Base-by-base conservation (phyloP, 2,113 vertebrate species). In the Anser brachyrhynchus region DNA sequence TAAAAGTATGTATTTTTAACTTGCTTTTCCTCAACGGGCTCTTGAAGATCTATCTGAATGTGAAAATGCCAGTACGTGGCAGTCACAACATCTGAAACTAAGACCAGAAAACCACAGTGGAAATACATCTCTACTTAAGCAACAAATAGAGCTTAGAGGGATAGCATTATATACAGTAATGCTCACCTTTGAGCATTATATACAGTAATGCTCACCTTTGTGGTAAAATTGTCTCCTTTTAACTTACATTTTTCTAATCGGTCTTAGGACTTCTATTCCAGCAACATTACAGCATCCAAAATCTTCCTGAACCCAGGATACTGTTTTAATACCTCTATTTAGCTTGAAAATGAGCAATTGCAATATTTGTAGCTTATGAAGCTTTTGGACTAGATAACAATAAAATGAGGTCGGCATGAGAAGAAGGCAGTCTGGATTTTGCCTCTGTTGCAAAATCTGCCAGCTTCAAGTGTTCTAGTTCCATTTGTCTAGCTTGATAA, bases 361-460 rank as follows among this genome's bases (percentile, higher is more conserved):
- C 55, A 71, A 10, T 93, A 28, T 14, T 92, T 77, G 41, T 26
- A 78, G 55, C 46, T 86, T 26, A 44, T 70, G 64, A 74, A 92
- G 59, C 69, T 74, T 92, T 71, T 67, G 52, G 64, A 55, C 52
- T 75, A 57, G 28, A 13, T 67, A 52, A 81, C 46, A 72, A 25
- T 74, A 75, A 97, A 93, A 75, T 78, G 46, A 96, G 86, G 73
- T 93, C 89, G 94, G 25, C 76, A 29, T 75, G 61, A 77, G 69
- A 88, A 94, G 46, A 71, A 54, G 39, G 31, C 86, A 59, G 46
- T 71, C 69, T 84, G 57, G 43, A 71, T 89, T 81, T 62, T 92
- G 31, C 64, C 43, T 87, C 31, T n/a, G n/a, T 59, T 87, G 43
- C 65, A 64, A 52, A 85, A 80, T 51, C 51, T 84, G 28, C 11